phyloP scores from a whole-genome alignment of 2,797 vertebrate genomes.

The Setipinna tenuifilis region DNA sequence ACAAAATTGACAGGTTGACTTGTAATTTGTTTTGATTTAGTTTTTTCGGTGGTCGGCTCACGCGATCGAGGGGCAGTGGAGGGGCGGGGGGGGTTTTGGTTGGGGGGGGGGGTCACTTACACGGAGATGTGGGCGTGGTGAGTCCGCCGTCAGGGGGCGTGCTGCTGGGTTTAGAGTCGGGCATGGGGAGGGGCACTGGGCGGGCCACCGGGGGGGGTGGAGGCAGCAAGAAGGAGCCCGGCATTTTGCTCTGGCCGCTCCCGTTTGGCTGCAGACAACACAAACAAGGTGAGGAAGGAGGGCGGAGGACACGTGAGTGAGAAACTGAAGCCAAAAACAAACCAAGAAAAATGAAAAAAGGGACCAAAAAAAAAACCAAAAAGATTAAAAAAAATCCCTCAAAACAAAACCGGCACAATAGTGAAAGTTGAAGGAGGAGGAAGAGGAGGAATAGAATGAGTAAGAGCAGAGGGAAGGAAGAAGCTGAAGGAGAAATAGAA shows the following conservation, averaged over 20 bases:
- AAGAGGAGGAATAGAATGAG: not conserved
- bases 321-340: slow-evolving; percentile 62
- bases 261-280: slow-evolving; percentile 86
- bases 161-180: slow-evolving; percentile 79
- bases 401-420: slow-evolving; percentile 22
- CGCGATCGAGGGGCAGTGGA: slow-evolving; percentile 37
- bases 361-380: not conserved
- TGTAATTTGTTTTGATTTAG: slow-evolving; percentile 41
- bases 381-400: not conserved
- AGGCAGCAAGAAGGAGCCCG: slow-evolving; percentile 86
- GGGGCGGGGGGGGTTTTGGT: slow-evolving; percentile 52
- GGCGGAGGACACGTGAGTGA: slow-evolving; percentile 27
- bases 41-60: slow-evolving; percentile 42
- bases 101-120: slow-evolving; percentile 80
- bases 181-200: slow-evolving; percentile 87
- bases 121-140: slow-evolving; percentile 82
- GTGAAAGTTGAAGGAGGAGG: slow-evolving; percentile 15
- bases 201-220: slow-evolving; percentile 86
- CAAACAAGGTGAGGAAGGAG: slow-evolving; percentile 78
- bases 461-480: not conserved
- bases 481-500: not conserved
- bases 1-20: slow-evolving; percentile 20
- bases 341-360: slow-evolving; percentile 62
- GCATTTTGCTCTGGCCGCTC: slow-evolving; percentile 85
- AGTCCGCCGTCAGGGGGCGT: slow-evolving; percentile 79